Base-by-base conservation (phyloP, 2,113 vertebrate species). In the Strix aluco region DNA sequence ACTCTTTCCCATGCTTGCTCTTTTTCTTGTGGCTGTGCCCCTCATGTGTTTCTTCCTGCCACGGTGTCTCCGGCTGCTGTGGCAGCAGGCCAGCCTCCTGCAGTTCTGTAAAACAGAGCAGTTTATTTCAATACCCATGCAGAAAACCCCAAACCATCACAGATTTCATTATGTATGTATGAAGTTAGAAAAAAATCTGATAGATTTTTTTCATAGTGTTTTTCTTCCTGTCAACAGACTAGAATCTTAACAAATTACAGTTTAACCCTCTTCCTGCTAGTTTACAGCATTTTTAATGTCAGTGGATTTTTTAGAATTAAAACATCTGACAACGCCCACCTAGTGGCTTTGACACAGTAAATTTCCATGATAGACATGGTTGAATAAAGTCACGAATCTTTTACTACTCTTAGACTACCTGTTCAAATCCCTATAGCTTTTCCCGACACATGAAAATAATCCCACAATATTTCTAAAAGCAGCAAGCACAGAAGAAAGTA, bases 71-170 rank as follows among this genome's bases (percentile, higher is more conserved):
- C 17, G 94, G 13, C 61, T 92, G 82, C 4, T 87, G 84, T 1
- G 97, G 97, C 61, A 98, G 91, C 47, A 98, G 94, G 23, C 98
- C 98, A 10, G 96, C 97, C 77, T 98, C 98, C 86, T 97, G 96
- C 40, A 98, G 97, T 62, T 98, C 98, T 98, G 96, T 23, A 97
- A 98, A 95, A 96, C 19, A 96, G 29, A 97, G 71, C 3, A 29
- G 38, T 69, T 96, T 57, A 73, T 72, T 78, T 83, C n/a, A 74
- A 13, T 19, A 57, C 3, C 22, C 40, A 34, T 2, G 5, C 20
- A 38, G 52, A 38, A 42, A 10, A 15, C 23, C 15, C 19, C 27
- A 47, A 58, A 62, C 15, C 15, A 52, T 10, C 17, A 38, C 22
- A 38, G 29, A 11, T 46, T 47, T 40, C 57, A 57, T 65, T 32